Conservation (phyloP, 2,113 vertebrate genomes). For the Notarius quadriscutis region DNA sequence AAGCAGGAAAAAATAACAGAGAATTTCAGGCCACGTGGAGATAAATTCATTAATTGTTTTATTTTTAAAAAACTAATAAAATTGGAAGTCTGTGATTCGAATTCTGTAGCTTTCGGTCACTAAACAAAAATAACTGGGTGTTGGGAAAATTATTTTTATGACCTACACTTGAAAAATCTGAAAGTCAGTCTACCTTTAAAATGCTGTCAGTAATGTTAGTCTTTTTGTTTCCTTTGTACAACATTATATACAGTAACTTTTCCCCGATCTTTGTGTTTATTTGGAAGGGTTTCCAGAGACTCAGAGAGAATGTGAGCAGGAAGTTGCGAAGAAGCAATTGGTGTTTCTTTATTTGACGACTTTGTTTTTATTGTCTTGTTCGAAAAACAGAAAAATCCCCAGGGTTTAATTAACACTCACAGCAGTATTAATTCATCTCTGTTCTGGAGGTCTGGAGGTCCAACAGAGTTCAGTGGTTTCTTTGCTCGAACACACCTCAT, state of each 20-base stretch:
- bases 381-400: neutral
- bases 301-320: neutral
- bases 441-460: slow-evolving; percentile 16
- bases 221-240: neutral
- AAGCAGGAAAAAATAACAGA: no score
- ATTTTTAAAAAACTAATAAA: no score
- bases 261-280: neutral
- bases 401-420: slow-evolving; percentile 23
- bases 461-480: neutral
- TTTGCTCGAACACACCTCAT: neutral
- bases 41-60: no score
- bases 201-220: neutral
- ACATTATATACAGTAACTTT: neutral
- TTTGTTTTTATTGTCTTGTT: neutral
- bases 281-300: neutral
- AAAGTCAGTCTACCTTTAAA: no score
- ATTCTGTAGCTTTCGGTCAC: no score
- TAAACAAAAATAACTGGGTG: no score
- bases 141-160: no score
- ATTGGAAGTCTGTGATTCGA: no score
- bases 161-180: no score
- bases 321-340: neutral
- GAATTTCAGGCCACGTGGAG: no score
- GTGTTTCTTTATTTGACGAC: neutral
- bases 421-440: slow-evolving; percentile 8